These are phyloP conservation scores for Adelphocoris suturalis DNA, from an alignment of 2,888 invertebrate species.

Conservation along the genomic window DNA sequence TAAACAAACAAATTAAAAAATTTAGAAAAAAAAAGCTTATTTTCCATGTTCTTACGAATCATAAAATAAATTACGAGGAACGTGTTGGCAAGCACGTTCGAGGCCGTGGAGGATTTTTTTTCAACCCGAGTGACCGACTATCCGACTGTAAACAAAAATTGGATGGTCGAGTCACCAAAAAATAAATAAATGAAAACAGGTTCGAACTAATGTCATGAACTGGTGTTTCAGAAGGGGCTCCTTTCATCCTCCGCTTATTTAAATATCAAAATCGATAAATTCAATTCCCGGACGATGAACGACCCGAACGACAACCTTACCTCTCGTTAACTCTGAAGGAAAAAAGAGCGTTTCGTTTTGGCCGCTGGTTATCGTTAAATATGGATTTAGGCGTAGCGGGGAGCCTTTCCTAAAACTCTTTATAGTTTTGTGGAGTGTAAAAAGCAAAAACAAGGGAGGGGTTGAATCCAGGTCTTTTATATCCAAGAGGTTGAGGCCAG, in stretches of 20 bases:
- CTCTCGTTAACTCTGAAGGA: neutral
- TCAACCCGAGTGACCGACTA: neutral
- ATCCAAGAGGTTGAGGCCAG: constrained; percentile 3
- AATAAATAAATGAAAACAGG: neutral
- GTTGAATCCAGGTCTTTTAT: neutral
- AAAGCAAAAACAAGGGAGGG: constrained; percentile 42
- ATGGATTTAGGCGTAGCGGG: constrained; percentile 56
- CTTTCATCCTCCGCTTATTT: constrained; percentile 36
- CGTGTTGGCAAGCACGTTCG: neutral
- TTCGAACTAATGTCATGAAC: neutral
- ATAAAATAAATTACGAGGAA: neutral
- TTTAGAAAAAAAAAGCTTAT: too few species aligned
- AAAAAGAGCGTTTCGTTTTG: neutral
- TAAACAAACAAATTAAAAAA: too few species aligned
- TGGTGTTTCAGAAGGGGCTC: neutral
- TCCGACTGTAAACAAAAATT: constrained; percentile 18
- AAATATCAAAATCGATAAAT: constrained; percentile 26
- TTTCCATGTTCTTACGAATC: too few species aligned
- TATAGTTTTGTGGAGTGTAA: constrained; percentile 57
- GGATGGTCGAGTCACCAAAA: neutral
- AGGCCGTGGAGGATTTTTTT: neutral
- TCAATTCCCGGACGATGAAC: constrained; percentile 5
- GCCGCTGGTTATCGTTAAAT: constrained; percentile 44
- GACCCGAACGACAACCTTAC: constrained; percentile 5
- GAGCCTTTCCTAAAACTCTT: constrained; percentile 46